Conservation (phyloP, 2,888 invertebrate genomes). For the Mythimna vitellina region DNA sequence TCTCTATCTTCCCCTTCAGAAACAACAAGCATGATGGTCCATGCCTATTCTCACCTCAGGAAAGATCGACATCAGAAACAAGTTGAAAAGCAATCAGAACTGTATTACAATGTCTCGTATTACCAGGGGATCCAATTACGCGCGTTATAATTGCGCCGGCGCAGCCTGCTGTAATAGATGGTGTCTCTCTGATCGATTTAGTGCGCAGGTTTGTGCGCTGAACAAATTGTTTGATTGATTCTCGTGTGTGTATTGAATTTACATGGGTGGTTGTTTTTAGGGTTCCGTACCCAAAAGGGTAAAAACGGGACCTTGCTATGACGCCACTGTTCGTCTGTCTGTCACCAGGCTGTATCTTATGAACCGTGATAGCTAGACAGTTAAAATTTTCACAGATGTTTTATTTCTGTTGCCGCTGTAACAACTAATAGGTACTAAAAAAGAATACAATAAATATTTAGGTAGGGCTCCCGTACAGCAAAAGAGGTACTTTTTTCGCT, state of each 20-base stretch:
- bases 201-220: slow-evolving; percentile 53
- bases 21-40: background rate
- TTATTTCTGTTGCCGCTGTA: no score
- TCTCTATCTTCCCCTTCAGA: background rate
- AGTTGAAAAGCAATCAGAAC: slow-evolving; percentile 64
- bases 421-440: no score
- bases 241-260: slow-evolving; percentile 50
- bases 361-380: no score
- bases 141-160: slow-evolving; percentile 69
- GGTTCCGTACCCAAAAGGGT: no score
- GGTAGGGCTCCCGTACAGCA: no score
- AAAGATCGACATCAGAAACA: slow-evolving; percentile 55
- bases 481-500: no score
- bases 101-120: slow-evolving; percentile 63
- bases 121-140: slow-evolving; percentile 70
- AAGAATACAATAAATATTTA: no score
- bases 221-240: slow-evolving; percentile 67
- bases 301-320: no score
- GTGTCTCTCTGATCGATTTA: slow-evolving; percentile 67
- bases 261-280: slow-evolving; percentile 17
- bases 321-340: no score
- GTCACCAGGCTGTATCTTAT: no score
- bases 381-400: no score
- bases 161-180: slow-evolving; percentile 64
- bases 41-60: slow-evolving; percentile 26